A percentile compares a stretch with the other conserved stretches of the same genome.
Conservation (phyloP, 2,888 invertebrate species). For the Carabus problematicus region DNA sequence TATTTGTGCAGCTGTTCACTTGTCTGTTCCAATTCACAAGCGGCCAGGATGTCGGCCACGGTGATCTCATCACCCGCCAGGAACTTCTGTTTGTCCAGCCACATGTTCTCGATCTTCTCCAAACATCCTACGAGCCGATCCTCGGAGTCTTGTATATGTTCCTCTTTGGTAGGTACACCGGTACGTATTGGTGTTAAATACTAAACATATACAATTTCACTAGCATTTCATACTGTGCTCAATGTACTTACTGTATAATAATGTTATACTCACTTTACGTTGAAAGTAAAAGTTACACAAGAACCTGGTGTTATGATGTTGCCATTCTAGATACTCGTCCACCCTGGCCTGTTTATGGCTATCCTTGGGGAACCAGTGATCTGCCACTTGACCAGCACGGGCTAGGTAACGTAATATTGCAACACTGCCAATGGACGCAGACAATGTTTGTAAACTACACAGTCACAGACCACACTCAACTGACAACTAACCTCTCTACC, state of each 20-base stretch:
- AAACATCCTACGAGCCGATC: slow-evolving; percentile 65
- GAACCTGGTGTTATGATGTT: slow-evolving; percentile 71
- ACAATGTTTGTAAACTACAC: neutral
- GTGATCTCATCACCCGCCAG: slow-evolving; percentile 69
- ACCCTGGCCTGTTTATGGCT: slow-evolving; percentile 67
- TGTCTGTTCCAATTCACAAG: slow-evolving; percentile 80
- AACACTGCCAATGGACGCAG: slow-evolving; percentile 62
- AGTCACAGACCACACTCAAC: neutral
- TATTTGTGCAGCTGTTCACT: slow-evolving; percentile 59
- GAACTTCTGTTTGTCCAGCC: slow-evolving; percentile 62
- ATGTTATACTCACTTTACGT: slow-evolving; percentile 61
- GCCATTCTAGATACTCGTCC: slow-evolving; percentile 81
- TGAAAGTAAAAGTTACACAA: slow-evolving; percentile 67
- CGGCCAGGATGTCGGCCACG: slow-evolving; percentile 77
- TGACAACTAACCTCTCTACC: slow-evolving; percentile 60
- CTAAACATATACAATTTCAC: slow-evolving; percentile 51
- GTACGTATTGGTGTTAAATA: slow-evolving; percentile 62
- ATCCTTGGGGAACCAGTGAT: slow-evolving; percentile 72
- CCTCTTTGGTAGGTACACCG: slow-evolving; percentile 58
- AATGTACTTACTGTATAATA: slow-evolving; percentile 28
- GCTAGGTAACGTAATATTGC: slow-evolving; percentile 75
- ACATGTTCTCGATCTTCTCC: slow-evolving; percentile 64
- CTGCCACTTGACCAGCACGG: slow-evolving; percentile 63
- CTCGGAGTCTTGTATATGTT: slow-evolving; percentile 57
- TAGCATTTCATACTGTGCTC: neutral